Evolutionary conservation across 2,113 vertebrate genomes (phyloP).

Genomic region (Larimichthys polyactis): DNA sequence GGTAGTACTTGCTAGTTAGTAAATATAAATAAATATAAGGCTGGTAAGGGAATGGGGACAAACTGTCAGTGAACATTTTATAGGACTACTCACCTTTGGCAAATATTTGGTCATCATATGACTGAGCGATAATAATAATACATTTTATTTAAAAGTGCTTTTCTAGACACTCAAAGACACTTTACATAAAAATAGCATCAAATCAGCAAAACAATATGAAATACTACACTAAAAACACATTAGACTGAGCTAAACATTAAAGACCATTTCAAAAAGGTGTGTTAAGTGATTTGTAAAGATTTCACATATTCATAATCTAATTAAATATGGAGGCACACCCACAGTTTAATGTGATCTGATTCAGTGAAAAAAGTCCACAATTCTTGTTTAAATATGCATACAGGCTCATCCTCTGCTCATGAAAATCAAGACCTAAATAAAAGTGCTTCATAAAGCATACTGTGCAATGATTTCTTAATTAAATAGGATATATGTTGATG

Average conservation of each 20-base stretch:
- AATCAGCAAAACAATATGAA: too few relatives aligned
- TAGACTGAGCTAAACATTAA: too few relatives aligned
- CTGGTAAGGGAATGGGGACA: not conserved
- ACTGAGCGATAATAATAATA: not conserved
- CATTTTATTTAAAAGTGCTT: too few relatives aligned
- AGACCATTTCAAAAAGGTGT: too few relatives aligned
- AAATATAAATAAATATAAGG: too few relatives aligned
- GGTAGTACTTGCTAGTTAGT: too few relatives aligned
- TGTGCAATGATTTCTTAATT: not conserved
- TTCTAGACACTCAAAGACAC: too few relatives aligned
- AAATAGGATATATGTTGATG: not conserved
- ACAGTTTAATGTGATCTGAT: constrained; percentile 18
- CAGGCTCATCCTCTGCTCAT: not conserved
- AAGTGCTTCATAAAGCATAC: not conserved
- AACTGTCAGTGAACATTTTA: not conserved
- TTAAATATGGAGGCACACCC: not conserved
- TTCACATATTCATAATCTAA: not conserved
- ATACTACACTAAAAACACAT: too few relatives aligned
- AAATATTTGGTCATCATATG: constrained; percentile 40
- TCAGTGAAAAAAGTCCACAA: constrained; percentile 11
- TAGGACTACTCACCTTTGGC: not conserved
- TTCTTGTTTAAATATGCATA: constrained; percentile 6
- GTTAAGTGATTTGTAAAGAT: not conserved
- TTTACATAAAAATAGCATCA: too few relatives aligned
- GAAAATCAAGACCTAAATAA: constrained; percentile 4